Conservation (phyloP, 2,888 invertebrate species). For the Drepana falcataria region DNA sequence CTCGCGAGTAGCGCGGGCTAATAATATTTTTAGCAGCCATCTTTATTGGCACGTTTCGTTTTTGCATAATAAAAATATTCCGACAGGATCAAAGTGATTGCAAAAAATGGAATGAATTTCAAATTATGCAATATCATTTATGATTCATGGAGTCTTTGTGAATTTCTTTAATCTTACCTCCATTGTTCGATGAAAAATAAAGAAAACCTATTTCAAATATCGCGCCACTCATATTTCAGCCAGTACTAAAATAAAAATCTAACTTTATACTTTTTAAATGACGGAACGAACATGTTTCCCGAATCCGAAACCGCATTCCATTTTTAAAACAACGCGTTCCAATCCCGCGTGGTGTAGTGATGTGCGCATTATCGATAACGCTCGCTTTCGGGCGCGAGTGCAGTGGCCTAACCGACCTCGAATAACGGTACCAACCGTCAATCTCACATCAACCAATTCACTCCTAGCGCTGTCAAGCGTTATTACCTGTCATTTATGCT, state of each 20-base stretch:
- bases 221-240: conserved; percentile 8
- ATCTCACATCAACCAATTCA: conserved; percentile 58
- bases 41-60: conserved; percentile 6
- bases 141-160: not conserved
- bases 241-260: conserved; percentile 23
- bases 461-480: conserved; percentile 34
- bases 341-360: conserved; percentile 33
- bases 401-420: conserved; percentile 51
- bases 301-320: conserved; percentile 63
- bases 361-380: conserved; percentile 60
- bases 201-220: conserved; percentile 6
- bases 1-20: conserved; percentile 5
- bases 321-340: conserved; percentile 32
- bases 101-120: not conserved
- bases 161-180: not conserved
- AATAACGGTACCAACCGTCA: conserved; percentile 62
- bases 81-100: not conserved
- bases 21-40: conserved; percentile 5
- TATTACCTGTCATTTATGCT: conserved; percentile 33
- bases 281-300: conserved; percentile 50
- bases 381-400: conserved; percentile 52
- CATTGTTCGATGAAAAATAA: conserved; percentile 5
- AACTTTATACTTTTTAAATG: conserved; percentile 42
- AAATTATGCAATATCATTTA: conserved; percentile 3
- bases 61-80: conserved; percentile 5